A percentile compares a stretch with the other conserved stretches of the same genome.
Conservation (phyloP, 2,888 invertebrate genomes). For the Heteromyza rotundicornis region DNA sequence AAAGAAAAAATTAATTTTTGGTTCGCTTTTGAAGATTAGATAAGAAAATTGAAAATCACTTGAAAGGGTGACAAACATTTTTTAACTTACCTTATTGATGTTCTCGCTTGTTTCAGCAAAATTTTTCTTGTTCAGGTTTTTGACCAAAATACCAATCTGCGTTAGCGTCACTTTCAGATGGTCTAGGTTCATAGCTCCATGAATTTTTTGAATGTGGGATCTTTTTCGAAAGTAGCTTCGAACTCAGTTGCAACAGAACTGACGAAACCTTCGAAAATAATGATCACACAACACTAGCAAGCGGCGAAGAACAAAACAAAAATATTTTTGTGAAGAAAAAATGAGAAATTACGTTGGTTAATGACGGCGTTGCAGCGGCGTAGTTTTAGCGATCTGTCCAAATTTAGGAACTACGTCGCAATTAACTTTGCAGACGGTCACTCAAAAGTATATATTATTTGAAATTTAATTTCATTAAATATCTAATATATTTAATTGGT, state of each 20-base stretch:
- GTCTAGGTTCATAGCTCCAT: conserved; percentile 98
- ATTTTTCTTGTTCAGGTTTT: conserved; percentile 95
- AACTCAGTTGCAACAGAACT: neutral
- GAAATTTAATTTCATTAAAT: too few species aligned
- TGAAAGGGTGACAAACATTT: neutral
- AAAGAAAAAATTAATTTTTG: neutral
- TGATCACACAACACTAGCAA: neutral
- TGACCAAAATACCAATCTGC: conserved; percentile 97
- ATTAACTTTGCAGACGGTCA: too few species aligned
- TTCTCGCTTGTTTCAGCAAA: conserved; percentile 88
- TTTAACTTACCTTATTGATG: conserved; percentile 80
- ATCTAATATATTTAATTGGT: too few species aligned
- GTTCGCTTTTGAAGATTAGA: neutral
- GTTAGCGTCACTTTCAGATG: conserved; percentile 98
- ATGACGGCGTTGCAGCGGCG: too few species aligned
- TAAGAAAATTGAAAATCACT: neutral
- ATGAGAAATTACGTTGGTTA: too few species aligned
- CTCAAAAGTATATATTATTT: too few species aligned
- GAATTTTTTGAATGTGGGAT: conserved; percentile 58
- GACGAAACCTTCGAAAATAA: neutral
- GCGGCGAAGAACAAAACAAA: neutral
- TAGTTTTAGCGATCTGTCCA: too few species aligned
- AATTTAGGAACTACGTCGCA: too few species aligned
- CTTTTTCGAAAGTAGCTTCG: neutral
- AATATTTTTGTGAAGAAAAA: neutral